Conservation (phyloP, 2,888 invertebrate species). For the Drosophila ochracea region DNA sequence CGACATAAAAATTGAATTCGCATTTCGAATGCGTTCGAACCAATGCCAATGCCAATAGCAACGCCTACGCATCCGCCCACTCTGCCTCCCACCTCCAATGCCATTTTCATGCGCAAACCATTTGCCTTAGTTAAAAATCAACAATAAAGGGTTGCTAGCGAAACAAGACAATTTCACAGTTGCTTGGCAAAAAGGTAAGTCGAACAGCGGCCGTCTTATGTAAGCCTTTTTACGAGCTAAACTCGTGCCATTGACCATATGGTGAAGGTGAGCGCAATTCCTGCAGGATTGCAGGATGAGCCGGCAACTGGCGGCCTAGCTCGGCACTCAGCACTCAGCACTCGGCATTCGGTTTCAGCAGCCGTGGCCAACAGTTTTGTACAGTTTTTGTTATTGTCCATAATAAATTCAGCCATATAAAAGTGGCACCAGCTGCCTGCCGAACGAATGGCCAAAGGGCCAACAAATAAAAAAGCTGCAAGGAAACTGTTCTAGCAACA, state of each 20-base stretch:
- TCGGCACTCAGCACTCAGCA: constrained; percentile 1
- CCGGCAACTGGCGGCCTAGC: constrained; percentile 42
- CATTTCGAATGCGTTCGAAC: constrained; percentile 46
- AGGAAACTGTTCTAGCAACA: constrained; percentile 55
- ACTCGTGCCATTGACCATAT: constrained; percentile 77
- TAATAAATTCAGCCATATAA: constrained; percentile 79
- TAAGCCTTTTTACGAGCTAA: constrained; percentile 77
- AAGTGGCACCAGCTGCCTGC: constrained; percentile 77
- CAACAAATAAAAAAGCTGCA: constrained; percentile 62
- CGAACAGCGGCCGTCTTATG: constrained; percentile 48
- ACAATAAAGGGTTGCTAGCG: constrained; percentile 70
- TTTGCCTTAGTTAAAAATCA: constrained; percentile 60
- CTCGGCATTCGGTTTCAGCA: background rate
- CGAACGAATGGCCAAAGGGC: constrained; percentile 58
- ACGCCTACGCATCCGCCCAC: constrained; percentile 14
- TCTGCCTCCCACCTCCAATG: background rate
- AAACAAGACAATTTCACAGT: constrained; percentile 78
- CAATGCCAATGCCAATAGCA: constrained; percentile 15
- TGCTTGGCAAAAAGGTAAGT: constrained; percentile 76
- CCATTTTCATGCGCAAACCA: constrained; percentile 6
- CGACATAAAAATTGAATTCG: constrained; percentile 70
- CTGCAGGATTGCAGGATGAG: constrained; percentile 59
- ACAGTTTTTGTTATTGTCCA: constrained; percentile 72
- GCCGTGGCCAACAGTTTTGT: constrained; percentile 50
- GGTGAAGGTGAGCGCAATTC: constrained; percentile 72